A percentile compares a stretch with the other conserved stretches of the same genome.
phyloP scores from a whole-genome alignment of 2,888 invertebrate genomes.

The Pilophorus perplexus region DNA sequence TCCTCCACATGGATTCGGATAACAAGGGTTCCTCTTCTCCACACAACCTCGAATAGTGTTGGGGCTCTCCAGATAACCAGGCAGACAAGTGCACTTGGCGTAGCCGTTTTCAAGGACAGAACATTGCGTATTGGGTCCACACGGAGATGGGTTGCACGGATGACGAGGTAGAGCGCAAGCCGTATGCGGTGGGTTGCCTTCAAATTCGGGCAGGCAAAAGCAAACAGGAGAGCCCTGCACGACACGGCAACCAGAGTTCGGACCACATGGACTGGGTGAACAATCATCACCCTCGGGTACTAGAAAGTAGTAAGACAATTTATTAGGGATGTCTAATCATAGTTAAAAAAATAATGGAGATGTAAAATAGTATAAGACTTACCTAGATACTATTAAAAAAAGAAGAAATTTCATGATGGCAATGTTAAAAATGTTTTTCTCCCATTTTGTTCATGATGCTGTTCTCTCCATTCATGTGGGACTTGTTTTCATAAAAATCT shows the following conservation, averaged over 20 bases:
- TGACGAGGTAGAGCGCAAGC: slow-evolving; percentile 70
- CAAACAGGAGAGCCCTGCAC: slow-evolving; percentile 74
- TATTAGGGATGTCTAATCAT: too few relatives aligned
- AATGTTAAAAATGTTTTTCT: too few relatives aligned
- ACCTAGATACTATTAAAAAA: not conserved
- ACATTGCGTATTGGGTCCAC: slow-evolving; percentile 86
- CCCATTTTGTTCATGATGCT: too few relatives aligned
- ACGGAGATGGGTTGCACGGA: slow-evolving; percentile 81
- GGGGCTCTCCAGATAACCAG: slow-evolving; percentile 79
- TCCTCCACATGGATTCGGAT: slow-evolving; percentile 75
- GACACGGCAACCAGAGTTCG: slow-evolving; percentile 76
- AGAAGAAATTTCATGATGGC: slow-evolving; percentile 8
- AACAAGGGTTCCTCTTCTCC: slow-evolving; percentile 74
- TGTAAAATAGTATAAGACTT: too few relatives aligned
- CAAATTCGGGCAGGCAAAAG: slow-evolving; percentile 83
- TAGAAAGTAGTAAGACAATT: too few relatives aligned
- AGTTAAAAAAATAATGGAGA: too few relatives aligned
- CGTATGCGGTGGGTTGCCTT: slow-evolving; percentile 75
- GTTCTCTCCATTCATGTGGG: too few relatives aligned
- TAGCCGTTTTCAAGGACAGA: slow-evolving; percentile 72
- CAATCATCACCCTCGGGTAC: slow-evolving; percentile 87
- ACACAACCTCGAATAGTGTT: slow-evolving; percentile 84
- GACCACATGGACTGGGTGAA: slow-evolving; percentile 77
- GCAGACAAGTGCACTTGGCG: slow-evolving; percentile 81
- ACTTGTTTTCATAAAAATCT: too few relatives aligned